Conservation (phyloP, 2,888 invertebrate genomes). For the Stenodera caucasica region DNA sequence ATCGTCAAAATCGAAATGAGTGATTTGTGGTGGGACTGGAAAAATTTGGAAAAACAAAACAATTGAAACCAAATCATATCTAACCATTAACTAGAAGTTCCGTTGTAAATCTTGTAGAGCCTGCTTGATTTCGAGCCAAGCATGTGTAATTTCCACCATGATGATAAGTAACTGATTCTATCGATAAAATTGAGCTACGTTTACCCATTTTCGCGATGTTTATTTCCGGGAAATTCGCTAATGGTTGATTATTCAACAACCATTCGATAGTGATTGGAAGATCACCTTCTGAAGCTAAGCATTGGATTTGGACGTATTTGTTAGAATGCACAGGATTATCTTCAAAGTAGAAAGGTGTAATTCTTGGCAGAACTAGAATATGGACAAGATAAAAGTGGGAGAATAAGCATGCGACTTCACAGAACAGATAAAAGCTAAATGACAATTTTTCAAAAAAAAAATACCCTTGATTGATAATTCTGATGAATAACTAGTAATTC, state of each 20-base stretch:
- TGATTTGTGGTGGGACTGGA: conserved; percentile 56
- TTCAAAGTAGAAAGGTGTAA: conserved; percentile 68
- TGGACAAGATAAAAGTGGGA: conserved; percentile 4
- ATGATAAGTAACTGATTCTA: conserved; percentile 66
- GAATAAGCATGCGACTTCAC: not conserved
- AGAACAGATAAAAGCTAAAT: not conserved
- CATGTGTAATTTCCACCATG: conserved; percentile 79
- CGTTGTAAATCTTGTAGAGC: conserved; percentile 41
- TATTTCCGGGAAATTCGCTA: conserved; percentile 45
- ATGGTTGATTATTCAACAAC: conserved; percentile 60
- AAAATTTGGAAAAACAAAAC: conserved; percentile 32
- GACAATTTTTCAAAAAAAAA: conserved; percentile 3
- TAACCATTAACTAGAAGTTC: conserved; percentile 72
- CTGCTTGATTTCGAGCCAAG: conserved; percentile 60
- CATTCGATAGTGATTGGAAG: conserved; percentile 64
- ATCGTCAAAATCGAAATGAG: conserved; percentile 62
- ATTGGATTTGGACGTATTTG: conserved; percentile 66
- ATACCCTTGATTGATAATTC: conserved; percentile 62
- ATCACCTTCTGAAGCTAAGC: conserved; percentile 68
- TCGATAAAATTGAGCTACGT: conserved; percentile 63
- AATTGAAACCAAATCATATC: conserved; percentile 36
- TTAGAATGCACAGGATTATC: conserved; percentile 64
- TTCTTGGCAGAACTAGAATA: conserved; percentile 65
- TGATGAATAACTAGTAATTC: conserved; percentile 57
- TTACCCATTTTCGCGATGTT: conserved; percentile 46